A percentile compares a stretch with the other conserved stretches of the same genome.
Conservation (phyloP, 2,113 vertebrate species). For the Zosterops borbonicus region DNA sequence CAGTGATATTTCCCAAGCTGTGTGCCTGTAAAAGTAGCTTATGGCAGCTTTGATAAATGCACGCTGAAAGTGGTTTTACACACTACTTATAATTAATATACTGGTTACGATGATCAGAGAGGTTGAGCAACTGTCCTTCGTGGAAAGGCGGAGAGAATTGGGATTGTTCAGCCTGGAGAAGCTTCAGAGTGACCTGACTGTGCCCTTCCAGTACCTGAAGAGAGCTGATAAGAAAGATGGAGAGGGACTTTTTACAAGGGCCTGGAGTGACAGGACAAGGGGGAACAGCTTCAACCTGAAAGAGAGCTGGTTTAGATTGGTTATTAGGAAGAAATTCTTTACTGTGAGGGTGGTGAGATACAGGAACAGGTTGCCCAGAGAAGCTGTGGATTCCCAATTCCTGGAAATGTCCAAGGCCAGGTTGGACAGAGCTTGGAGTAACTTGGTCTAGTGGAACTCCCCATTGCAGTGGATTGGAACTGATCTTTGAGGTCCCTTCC, state of each 20-base stretch:
- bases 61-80: background rate
- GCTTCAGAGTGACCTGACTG: background rate
- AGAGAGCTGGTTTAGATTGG: background rate
- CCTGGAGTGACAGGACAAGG: background rate
- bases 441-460: background rate
- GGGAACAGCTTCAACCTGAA: background rate
- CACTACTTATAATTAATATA: background rate
- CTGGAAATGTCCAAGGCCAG: background rate
- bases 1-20: background rate
- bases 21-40: background rate
- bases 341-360: background rate
- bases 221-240: background rate
- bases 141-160: background rate
- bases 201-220: background rate
- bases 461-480: background rate
- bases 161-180: background rate
- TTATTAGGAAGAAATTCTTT: background rate
- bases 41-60: background rate
- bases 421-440: accelerated
- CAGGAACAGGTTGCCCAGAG: background rate
- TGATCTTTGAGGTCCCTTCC: background rate
- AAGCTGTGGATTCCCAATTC: background rate
- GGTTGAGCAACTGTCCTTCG: background rate
- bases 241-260: background rate
- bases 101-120: background rate